Conservation (phyloP, 2,888 invertebrate species). For the Agapetus fuscipes region DNA sequence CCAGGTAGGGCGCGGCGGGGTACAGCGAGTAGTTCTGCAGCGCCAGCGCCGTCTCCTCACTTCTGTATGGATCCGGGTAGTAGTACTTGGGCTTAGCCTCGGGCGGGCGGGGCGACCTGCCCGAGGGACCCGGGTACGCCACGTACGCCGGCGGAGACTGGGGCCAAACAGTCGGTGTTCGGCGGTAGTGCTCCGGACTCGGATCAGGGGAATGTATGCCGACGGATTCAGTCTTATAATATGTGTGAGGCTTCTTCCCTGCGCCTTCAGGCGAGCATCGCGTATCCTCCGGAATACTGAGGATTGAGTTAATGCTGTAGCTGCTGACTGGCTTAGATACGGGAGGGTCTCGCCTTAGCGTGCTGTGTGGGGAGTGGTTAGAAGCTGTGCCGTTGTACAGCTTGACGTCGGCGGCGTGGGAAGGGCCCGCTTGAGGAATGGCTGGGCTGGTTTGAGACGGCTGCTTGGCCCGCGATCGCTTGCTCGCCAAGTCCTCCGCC, state of each 20-base stretch:
- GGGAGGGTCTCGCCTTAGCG: constrained; percentile 28
- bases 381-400: constrained; percentile 22
- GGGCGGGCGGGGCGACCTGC: constrained; percentile 27
- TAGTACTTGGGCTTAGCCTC: constrained; percentile 27
- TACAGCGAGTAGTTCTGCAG: constrained; percentile 25
- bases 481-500: constrained; percentile 57
- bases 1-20: constrained; percentile 1
- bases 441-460: constrained; percentile 32
- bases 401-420: constrained; percentile 24
- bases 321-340: constrained; percentile 51
- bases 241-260: constrained; percentile 26
- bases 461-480: constrained; percentile 46
- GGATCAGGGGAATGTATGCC: constrained; percentile 38
- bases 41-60: constrained; percentile 23
- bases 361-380: constrained; percentile 27
- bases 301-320: constrained; percentile 77
- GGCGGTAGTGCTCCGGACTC: constrained; percentile 35
- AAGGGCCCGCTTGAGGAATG: constrained; percentile 25
- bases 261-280: constrained; percentile 32
- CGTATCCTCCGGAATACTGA: constrained; percentile 53
- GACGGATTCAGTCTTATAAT: constrained; percentile 34
- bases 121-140: constrained; percentile 1
- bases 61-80: constrained; percentile 17
- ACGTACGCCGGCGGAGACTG: constrained; percentile 12
- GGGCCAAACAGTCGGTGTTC: constrained; percentile 31